phyloP scores from a whole-genome alignment of 2,113 vertebrate species.

The Alaudala cheleensis region DNA sequence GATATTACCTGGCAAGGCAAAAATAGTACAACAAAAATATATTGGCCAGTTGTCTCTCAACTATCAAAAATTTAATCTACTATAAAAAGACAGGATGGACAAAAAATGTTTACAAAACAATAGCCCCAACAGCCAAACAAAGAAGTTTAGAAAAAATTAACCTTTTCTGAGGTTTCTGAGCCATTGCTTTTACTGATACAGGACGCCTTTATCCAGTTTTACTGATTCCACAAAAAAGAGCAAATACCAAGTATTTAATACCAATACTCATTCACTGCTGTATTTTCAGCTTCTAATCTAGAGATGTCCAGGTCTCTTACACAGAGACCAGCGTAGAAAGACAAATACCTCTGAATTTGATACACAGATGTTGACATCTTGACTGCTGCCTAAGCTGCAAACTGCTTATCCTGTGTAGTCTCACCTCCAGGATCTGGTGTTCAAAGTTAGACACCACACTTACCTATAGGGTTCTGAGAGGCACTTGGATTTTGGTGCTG shows the following conservation, averaged over 20 bases:
- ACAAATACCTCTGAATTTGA: background rate
- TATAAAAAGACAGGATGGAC: background rate
- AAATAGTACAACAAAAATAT: background rate
- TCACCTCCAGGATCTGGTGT: background rate
- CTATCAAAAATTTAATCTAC: background rate
- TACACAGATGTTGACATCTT: background rate
- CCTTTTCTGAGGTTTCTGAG: background rate
- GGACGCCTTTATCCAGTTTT: background rate
- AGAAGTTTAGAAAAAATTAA: background rate
- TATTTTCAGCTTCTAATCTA: background rate
- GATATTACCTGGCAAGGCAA: background rate
- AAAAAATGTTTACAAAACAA: background rate
- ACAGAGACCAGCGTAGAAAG: background rate
- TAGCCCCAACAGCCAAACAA: background rate
- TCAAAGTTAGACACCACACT: background rate
- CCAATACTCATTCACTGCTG: background rate
- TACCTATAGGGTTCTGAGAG: background rate
- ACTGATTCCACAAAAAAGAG: background rate
- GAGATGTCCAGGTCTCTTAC: background rate
- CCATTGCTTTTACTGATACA: background rate
- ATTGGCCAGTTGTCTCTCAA: background rate
- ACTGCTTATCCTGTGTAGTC: background rate
- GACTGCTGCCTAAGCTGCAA: background rate
- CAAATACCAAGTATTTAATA: background rate
- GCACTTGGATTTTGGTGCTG: rapidly evolving